Base-by-base conservation (phyloP, 2,797 vertebrate species). In the Peromyscus melanophrys region DNA sequence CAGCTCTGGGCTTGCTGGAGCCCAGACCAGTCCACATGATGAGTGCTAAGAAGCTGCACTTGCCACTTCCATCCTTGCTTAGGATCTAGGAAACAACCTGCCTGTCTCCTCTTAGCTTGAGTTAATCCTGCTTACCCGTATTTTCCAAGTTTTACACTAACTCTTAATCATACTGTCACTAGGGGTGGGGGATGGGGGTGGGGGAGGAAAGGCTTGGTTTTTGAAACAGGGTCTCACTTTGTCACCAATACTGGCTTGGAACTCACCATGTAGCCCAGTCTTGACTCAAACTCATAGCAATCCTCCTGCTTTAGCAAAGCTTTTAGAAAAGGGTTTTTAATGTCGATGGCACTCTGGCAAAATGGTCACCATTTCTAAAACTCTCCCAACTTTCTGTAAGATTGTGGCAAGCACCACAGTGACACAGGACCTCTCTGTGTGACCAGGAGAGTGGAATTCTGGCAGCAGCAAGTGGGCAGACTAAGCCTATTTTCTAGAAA, bases 131-230 rank as follows among this genome's bases (percentile, higher is more conserved):
- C 43, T 65, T 7, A 37, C 89, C 13, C 43, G 13, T 27, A 43
- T 59, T 94, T 92, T 92, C 43, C 61, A 92, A 75, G 29, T 82
- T 85, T 77, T 80, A 59, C 17, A 73, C 76, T 86, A 84, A 46
- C 37, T 85, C 29, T 63, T 83, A 92, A 90, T 93, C 81, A 88
- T 6, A 81, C 0, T 73, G 31, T 75, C n/a, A 83, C 1, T 61
- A 4, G 84, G 9, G 49, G 10, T 7, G 11, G 23, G 40, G 40
- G 84, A 1, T 9, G 49, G 21, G 11, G 23, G 9, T 3, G 14
- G n/a, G 4, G 6, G 10, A 19, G 34, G 52, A 80, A 31, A 34
- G 4, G 37, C 11, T 43, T 55, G 25, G 2, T 73, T 87, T 86
- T 88, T 57, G 34, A 88, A 73, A 57, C 10, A 57, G 8, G 49